Evolutionary conservation across 2,797 vertebrate genomes (phyloP).

Genomic region (Acanthopagrus latus): DNA sequence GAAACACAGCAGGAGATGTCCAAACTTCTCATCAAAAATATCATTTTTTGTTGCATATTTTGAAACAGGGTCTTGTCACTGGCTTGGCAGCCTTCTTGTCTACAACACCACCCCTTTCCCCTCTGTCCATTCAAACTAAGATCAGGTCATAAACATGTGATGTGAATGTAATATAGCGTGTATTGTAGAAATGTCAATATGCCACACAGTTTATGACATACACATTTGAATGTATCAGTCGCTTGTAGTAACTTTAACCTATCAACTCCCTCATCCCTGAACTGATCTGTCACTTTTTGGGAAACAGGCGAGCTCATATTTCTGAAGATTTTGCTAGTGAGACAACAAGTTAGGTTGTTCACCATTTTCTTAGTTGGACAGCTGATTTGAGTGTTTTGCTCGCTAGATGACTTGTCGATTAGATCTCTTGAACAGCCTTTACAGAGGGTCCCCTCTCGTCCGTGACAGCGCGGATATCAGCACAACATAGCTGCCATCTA

Average conservation of each 20-base stretch:
- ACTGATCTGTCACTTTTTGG: neutral
- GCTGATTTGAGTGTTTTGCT: conserved; percentile 29
- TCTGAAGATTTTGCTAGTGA: neutral
- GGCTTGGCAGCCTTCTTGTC: too few species aligned
- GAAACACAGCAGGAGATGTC: too few species aligned
- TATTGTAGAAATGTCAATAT: too few species aligned
- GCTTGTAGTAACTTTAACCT: too few species aligned
- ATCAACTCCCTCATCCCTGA: too few species aligned
- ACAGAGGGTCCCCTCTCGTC: conserved; percentile 52
- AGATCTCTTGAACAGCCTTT: conserved; percentile 53
- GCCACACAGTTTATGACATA: neutral
- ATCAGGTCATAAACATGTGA: too few species aligned
- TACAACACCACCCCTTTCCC: too few species aligned
- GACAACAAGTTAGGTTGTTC: neutral
- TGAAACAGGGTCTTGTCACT: too few species aligned
- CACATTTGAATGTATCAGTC: neutral
- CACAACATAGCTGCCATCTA: conserved; percentile 41
- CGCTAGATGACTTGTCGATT: conserved; percentile 47
- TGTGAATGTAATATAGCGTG: too few species aligned
- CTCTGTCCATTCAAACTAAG: too few species aligned
- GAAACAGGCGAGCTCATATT: neutral
- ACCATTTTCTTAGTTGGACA: conserved; percentile 11
- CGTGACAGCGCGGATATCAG: conserved; percentile 28
- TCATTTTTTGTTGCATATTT: too few species aligned
- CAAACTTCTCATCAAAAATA: too few species aligned